phyloP scores from a whole-genome alignment of 2,888 invertebrate genomes.

The Scaptomyza parva region DNA sequence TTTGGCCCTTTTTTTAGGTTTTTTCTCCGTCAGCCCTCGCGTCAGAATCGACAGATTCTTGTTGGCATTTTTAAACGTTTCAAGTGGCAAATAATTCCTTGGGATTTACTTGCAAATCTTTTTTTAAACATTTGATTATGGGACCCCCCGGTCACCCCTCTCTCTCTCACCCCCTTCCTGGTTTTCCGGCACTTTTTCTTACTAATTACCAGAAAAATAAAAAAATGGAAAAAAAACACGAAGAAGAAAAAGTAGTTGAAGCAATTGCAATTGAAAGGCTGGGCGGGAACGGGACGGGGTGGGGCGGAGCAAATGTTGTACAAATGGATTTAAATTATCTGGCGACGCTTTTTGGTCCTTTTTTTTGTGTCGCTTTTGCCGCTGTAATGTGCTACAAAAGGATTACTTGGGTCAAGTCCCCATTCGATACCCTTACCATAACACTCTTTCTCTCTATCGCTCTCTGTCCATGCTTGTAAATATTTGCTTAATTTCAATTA shows the following conservation, averaged over 20 bases:
- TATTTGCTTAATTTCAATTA: slow-evolving; percentile 82
- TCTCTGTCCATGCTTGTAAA: slow-evolving; percentile 44
- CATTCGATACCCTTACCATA: background rate
- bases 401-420: slow-evolving; percentile 82
- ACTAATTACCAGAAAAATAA: slow-evolving; percentile 68
- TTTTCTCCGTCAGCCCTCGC: slow-evolving; percentile 61
- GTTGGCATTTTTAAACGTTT: slow-evolving; percentile 83
- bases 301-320: slow-evolving; percentile 66
- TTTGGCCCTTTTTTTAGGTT: slow-evolving; percentile 31
- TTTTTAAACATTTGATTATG: slow-evolving; percentile 74
- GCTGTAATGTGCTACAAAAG: slow-evolving; percentile 81
- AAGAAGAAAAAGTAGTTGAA: background rate
- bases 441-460: too few species aligned
- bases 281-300: too few species aligned
- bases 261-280: slow-evolving; percentile 64
- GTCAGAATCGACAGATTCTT: slow-evolving; percentile 70
- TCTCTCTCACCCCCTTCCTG: background rate
- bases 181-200: slow-evolving; percentile 43
- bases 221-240: background rate
- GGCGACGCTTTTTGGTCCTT: slow-evolving; percentile 34
- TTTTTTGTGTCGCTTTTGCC: slow-evolving; percentile 11
- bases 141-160: slow-evolving; percentile 28
- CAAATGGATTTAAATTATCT: slow-evolving; percentile 82
- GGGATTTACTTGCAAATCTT: slow-evolving; percentile 78
- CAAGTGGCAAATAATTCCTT: slow-evolving; percentile 82